These are phyloP conservation scores for Plutomurus gul DNA, from an alignment of 1,140 invertebrate genomes.

Conservation along the genomic window DNA sequence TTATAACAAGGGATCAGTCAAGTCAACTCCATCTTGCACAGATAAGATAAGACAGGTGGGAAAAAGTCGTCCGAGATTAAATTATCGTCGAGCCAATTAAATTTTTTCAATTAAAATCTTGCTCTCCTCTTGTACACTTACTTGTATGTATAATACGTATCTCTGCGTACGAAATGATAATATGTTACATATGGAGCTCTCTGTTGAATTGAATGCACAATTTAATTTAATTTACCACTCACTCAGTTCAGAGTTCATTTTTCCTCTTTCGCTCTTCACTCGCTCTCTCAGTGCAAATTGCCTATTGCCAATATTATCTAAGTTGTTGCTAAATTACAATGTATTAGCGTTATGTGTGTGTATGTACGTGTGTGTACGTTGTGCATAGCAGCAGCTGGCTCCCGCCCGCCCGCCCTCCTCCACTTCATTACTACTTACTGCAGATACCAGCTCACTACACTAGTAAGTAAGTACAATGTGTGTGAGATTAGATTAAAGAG, in stretches of 20 bases:
- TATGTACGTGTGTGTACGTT: background rate
- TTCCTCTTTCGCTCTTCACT: too few species aligned
- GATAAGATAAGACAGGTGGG: constrained; percentile 21
- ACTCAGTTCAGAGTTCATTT: too few species aligned
- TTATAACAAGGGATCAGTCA: background rate
- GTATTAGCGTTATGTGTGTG: background rate
- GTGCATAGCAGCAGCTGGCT: background rate
- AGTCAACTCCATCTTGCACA: background rate
- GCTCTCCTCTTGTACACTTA: background rate
- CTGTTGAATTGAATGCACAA: background rate
- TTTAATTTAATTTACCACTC: constrained; percentile 26
- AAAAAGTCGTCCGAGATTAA: constrained; percentile 11
- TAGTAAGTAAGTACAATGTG: background rate
- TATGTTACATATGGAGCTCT: background rate
- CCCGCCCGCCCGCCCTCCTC: background rate
- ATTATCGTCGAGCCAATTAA: constrained; percentile 29
- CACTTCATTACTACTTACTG: background rate
- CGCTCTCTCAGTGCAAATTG: too few species aligned
- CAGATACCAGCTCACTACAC: background rate
- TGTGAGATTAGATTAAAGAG: constrained; percentile 26
- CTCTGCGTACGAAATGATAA: too few species aligned
- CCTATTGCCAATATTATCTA: background rate
- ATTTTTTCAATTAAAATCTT: constrained; percentile 7
- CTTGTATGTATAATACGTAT: background rate
- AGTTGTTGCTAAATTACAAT: constrained; percentile 7